phyloP scores from a whole-genome alignment of 2,113 vertebrate genomes.

The Nothocercus nigrocapillus region DNA sequence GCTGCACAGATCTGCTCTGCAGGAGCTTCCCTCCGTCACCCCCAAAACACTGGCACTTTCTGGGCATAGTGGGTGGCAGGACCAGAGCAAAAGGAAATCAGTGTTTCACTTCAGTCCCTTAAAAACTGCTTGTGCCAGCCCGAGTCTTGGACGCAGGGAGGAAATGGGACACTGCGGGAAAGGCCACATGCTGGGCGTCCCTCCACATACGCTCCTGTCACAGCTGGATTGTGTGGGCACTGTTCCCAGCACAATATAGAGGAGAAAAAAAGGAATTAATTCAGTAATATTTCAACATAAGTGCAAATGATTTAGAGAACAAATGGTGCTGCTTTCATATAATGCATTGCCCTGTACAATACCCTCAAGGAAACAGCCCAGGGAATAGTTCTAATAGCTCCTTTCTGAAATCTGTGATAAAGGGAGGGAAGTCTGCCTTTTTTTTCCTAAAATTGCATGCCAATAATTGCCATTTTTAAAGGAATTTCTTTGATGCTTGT shows the following conservation, averaged over 20 bases:
- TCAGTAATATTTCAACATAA: constrained; percentile 19
- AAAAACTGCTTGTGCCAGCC: background rate
- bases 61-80: background rate
- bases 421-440: background rate
- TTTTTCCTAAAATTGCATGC: background rate
- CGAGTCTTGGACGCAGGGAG: background rate
- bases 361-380: background rate
- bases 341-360: background rate
- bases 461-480: background rate
- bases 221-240: background rate
- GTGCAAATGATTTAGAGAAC: background rate
- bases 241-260: background rate
- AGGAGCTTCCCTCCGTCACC: no score
- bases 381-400: constrained; percentile 5
- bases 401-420: background rate
- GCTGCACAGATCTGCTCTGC: background rate
- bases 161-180: background rate
- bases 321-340: background rate
- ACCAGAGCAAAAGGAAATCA: background rate
- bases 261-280: background rate
- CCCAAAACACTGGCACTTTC: no score
- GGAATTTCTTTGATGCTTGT: background rate
- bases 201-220: background rate
- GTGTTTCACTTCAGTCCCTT: background rate
- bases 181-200: background rate